These are phyloP conservation scores for Chiropotes sagulatus DNA, from an alignment of 2,797 vertebrate species.

Conservation along the genomic window DNA sequence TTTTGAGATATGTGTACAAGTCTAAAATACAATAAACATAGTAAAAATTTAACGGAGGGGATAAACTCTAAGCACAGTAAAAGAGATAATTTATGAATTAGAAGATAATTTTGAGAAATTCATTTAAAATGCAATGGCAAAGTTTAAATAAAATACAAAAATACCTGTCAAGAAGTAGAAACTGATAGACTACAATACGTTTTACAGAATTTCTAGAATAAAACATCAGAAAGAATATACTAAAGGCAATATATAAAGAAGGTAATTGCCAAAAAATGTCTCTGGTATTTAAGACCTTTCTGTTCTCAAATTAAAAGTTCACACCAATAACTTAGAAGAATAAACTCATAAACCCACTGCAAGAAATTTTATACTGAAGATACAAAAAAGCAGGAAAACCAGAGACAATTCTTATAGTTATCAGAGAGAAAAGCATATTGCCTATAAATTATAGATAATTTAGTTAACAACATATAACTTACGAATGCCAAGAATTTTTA, in stretches of 20 bases:
- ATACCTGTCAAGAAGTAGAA: background rate
- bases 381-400: background rate
- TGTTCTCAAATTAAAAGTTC: background rate
- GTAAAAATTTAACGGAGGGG: background rate
- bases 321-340: background rate
- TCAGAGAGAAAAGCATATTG: background rate
- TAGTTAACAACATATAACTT: background rate
- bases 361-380: background rate
- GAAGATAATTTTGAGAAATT: background rate
- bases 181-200: background rate
- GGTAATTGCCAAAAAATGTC: background rate
- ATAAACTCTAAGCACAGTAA: background rate
- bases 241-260: background rate
- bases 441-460: background rate
- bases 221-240: background rate
- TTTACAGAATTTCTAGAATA: background rate
- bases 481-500: background rate
- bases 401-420: background rate
- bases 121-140: background rate
- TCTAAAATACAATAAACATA: background rate
- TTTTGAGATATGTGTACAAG: background rate
- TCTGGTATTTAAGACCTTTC: background rate
- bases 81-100: background rate
- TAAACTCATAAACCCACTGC: background rate
- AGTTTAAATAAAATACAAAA: background rate